These are phyloP conservation scores for Rhinophrynus dorsalis DNA, from an alignment of 2,797 vertebrate species.

Conservation along the genomic window DNA sequence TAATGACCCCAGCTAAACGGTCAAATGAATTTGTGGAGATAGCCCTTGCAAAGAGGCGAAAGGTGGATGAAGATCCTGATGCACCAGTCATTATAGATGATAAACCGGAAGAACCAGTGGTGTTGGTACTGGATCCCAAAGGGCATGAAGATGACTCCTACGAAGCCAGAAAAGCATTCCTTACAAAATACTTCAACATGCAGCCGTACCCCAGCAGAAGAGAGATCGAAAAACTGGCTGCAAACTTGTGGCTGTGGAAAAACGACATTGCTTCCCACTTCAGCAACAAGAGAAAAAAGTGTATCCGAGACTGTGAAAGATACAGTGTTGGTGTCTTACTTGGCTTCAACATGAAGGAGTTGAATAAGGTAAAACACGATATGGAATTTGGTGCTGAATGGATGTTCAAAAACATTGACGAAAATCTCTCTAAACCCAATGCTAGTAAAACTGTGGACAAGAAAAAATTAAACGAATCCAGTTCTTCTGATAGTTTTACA, in stretches of 20 bases:
- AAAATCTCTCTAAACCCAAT: slow-evolving; percentile 81
- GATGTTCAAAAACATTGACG: slow-evolving; percentile 72
- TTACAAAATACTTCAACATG: slow-evolving; percentile 90
- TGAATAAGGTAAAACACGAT: slow-evolving; percentile 82
- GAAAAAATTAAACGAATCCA: slow-evolving; percentile 81
- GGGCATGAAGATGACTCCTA: slow-evolving; percentile 92
- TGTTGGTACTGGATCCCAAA: slow-evolving; percentile 90
- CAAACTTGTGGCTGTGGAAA: slow-evolving; percentile 96
- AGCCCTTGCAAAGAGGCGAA: slow-evolving; percentile 81
- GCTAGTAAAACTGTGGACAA: slow-evolving; percentile 83
- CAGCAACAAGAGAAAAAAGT: slow-evolving; percentile 87
- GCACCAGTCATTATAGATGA: slow-evolving; percentile 77
- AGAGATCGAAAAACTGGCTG: slow-evolving; percentile 92
- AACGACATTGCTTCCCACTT: slow-evolving; percentile 96
- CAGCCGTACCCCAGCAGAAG: slow-evolving; percentile 87
- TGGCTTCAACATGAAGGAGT: slow-evolving; percentile 91
- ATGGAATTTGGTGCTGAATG: slow-evolving; percentile 78
- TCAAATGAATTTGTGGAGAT: slow-evolving; percentile 79
- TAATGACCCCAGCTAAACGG: slow-evolving; percentile 78
- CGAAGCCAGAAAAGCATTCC: slow-evolving; percentile 90
- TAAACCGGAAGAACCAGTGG: slow-evolving; percentile 85
- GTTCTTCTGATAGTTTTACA: slow-evolving; percentile 74
- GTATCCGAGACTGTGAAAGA: slow-evolving; percentile 83
- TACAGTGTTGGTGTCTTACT: slow-evolving; percentile 82
- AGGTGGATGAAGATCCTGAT: slow-evolving; percentile 72